These are phyloP conservation scores for Hymenochirus boettgeri DNA, from an alignment of 2,113 vertebrate species.

Conservation along the genomic window DNA sequence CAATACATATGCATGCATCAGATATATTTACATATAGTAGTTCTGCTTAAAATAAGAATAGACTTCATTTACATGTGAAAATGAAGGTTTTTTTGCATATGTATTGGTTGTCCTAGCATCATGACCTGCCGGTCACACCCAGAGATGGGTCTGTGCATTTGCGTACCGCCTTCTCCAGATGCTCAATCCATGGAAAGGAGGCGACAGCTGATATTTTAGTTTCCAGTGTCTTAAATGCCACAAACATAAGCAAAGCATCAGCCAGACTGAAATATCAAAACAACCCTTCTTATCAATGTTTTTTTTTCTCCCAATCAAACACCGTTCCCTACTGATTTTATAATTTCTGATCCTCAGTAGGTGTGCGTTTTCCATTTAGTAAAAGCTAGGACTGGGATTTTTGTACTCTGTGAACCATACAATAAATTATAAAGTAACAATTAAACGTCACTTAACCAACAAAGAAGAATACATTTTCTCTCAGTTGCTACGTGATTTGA, in stretches of 20 bases:
- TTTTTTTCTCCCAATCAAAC: too few species aligned
- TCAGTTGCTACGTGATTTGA: conserved; percentile 19
- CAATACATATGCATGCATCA: conserved; percentile 35
- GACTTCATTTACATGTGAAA: conserved; percentile 39
- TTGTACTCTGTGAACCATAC: conserved; percentile 1
- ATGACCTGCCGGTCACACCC: conserved; percentile 22
- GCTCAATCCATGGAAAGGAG: conserved; percentile 14
- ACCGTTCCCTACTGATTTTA: conserved; percentile 11
- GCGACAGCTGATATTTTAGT: conserved; percentile 25
- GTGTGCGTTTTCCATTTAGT: background rate
- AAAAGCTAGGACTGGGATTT: conserved; percentile 6
- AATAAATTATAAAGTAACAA: conserved; percentile 26
- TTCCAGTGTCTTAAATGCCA: conserved; percentile 21
- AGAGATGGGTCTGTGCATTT: conserved; percentile 11
- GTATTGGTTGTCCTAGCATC: conserved; percentile 28
- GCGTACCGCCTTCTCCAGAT: conserved; percentile 27
- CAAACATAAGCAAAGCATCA: conserved; percentile 3
- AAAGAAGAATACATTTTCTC: conserved; percentile 31
- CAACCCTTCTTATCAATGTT: conserved; percentile 14
- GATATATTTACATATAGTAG: conserved; percentile 25
- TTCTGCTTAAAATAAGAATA: conserved; percentile 38
- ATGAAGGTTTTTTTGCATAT: conserved; percentile 34
- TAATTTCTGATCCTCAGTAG: conserved; percentile 5
- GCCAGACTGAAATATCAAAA: background rate
- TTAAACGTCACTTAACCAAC: conserved; percentile 24